These are phyloP conservation scores for Cryptops parisi DNA, from an alignment of 2,888 invertebrate species.

Conservation along the genomic window DNA sequence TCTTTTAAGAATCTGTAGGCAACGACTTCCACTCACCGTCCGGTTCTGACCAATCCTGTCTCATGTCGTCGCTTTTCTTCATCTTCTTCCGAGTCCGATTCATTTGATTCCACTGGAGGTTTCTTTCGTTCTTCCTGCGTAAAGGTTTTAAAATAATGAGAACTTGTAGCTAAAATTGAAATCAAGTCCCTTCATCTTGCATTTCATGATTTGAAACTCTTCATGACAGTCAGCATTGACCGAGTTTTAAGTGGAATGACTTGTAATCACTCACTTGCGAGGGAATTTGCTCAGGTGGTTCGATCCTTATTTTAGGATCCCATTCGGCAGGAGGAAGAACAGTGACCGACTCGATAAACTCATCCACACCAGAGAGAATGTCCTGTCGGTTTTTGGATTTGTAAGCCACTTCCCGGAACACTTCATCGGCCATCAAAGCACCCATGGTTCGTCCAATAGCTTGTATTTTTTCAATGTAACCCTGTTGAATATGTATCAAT, in stretches of 20 bases:
- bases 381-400: conserved; percentile 27
- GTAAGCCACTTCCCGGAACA: conserved; percentile 27
- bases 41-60: conserved; percentile 21
- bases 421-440: conserved; percentile 31
- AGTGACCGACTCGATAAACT: conserved; percentile 27
- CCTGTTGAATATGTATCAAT: no score
- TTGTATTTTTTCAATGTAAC: conserved; percentile 22
- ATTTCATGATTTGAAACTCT: no score
- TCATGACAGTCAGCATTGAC: no score
- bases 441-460: conserved; percentile 32
- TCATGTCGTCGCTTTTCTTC: conserved; percentile 19
- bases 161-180: no score
- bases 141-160: no score
- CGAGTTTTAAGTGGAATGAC: background rate
- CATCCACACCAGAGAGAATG: conserved; percentile 26
- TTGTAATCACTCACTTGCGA: conserved; percentile 25
- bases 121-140: conserved; percentile 23
- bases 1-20: background rate
- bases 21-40: conserved; percentile 12
- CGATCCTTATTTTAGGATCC: conserved; percentile 35
- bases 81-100: conserved; percentile 21
- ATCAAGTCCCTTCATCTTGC: no score
- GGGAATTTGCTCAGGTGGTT: conserved; percentile 31
- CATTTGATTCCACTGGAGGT: conserved; percentile 14
- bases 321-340: conserved; percentile 30